Percentiles rank a stretch among this genome's conserved stretches.
These are phyloP conservation scores for Anoplophora glabripennis DNA, from an alignment of 1,140 invertebrate genomes.

Conservation along the genomic window DNA sequence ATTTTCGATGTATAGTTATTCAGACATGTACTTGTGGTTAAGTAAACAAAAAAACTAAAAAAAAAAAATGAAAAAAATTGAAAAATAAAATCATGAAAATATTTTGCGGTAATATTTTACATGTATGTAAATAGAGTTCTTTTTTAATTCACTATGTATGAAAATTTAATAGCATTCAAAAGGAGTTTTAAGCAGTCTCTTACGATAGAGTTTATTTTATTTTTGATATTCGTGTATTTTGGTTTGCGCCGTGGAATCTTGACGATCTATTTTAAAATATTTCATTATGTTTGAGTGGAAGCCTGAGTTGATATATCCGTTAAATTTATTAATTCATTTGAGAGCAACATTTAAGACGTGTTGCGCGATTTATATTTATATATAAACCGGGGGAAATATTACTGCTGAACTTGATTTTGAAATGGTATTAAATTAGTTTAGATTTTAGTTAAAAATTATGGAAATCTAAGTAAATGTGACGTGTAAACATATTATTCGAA, in stretches of 20 bases:
- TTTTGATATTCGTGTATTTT: conserved; percentile 22
- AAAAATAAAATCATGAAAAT: not conserved
- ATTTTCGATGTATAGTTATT: conserved; percentile 11
- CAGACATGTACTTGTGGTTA: no score
- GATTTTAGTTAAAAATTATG: not conserved
- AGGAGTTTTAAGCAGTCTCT: conserved; percentile 38
- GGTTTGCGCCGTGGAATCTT: not conserved
- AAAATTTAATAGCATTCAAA: conserved; percentile 22
- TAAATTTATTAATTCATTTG: conserved; percentile 7
- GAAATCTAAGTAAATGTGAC: conserved; percentile 15
- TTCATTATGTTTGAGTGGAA: not conserved
- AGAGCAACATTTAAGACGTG: not conserved
- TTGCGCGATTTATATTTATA: conserved; percentile 12
- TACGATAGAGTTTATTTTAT: conserved; percentile 20
- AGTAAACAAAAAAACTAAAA: conserved; percentile 9
- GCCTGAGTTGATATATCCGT: not conserved
- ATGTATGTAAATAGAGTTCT: conserved; percentile 17
- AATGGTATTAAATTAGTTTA: not conserved
- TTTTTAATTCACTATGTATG: conserved; percentile 6
- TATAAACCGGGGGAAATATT: conserved; percentile 25
- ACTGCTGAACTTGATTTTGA: conserved; percentile 27
- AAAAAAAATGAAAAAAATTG: conserved; percentile 9
- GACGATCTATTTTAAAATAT: not conserved
- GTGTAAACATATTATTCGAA: not conserved
- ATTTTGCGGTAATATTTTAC: conserved; percentile 42